Conservation (phyloP, 1,140 invertebrate species). For the Paracyclopina nana region DNA sequence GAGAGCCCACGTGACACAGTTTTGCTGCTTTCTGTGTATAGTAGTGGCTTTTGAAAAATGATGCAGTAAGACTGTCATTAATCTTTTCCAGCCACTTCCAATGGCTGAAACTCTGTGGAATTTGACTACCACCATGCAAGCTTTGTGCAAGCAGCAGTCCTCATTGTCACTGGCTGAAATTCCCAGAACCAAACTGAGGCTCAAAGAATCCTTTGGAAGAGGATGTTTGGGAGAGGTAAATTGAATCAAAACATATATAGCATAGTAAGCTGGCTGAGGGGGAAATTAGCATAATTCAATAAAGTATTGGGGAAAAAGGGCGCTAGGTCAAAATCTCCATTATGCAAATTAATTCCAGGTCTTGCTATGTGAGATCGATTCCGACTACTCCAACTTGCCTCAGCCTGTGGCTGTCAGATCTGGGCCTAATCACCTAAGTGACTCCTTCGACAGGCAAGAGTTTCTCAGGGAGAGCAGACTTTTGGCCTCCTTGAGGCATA, state of each 20-base stretch:
- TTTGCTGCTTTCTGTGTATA: not conserved
- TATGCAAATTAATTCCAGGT: not conserved
- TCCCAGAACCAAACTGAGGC: not conserved
- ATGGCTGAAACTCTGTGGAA: slow-evolving; percentile 11
- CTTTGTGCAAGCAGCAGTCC: not conserved
- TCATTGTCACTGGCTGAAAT: not conserved
- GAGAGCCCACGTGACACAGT: not conserved
- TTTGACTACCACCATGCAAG: slow-evolving; percentile 9
- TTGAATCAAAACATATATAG: not conserved
- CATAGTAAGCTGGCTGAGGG: not conserved
- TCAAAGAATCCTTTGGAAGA: slow-evolving; percentile 1
- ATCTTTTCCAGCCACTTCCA: not conserved
- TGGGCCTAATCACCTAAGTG: not conserved
- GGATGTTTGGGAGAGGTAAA: slow-evolving; percentile 8
- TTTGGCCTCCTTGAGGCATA: slow-evolving; percentile 30
- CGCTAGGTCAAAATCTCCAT: not conserved
- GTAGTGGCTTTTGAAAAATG: not conserved
- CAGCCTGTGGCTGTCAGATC: not conserved
- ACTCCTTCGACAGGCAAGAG: slow-evolving; percentile 39
- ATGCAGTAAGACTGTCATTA: not conserved
- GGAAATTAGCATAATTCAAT: not conserved
- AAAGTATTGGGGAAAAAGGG: not conserved
- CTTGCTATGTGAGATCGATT: slow-evolving; percentile 6
- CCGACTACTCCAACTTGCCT: slow-evolving; percentile 7
- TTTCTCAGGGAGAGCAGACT: slow-evolving; percentile 22